A percentile compares a stretch with the other conserved stretches of the same genome.
Evolutionary conservation across 2,888 invertebrate genomes (phyloP).

Genomic region (Amphipoea lucens): DNA sequence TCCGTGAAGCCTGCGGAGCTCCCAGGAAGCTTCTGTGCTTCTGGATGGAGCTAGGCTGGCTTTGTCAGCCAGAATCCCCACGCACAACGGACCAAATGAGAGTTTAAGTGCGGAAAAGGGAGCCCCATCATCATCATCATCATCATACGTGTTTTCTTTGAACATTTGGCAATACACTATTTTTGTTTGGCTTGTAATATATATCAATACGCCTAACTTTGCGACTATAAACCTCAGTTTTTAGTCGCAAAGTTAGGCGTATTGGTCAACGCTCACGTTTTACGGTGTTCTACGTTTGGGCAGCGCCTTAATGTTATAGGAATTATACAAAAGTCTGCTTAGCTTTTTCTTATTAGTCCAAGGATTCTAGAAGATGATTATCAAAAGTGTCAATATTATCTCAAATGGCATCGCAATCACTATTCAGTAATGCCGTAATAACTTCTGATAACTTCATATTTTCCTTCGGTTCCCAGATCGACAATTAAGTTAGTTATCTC

Average conservation of each 20-base stretch:
- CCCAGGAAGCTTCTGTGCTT: too few relatives aligned
- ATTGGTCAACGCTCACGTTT: background rate
- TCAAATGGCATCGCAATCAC: background rate
- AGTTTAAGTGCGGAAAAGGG: too few relatives aligned
- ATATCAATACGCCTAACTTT: background rate
- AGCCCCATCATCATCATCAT: too few relatives aligned
- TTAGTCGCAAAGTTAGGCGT: too few relatives aligned
- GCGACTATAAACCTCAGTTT: background rate
- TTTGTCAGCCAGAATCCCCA: too few relatives aligned
- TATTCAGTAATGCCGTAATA: constrained; percentile 25
- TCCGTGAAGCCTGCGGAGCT: too few relatives aligned
- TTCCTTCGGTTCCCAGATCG: constrained; percentile 49
- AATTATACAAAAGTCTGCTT: background rate
- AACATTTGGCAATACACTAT: background rate
- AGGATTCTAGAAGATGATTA: background rate
- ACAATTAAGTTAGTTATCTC: constrained; percentile 47
- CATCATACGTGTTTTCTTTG: too few relatives aligned
- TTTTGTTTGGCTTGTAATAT: background rate
- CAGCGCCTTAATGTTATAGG: background rate
- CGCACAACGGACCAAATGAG: too few relatives aligned
- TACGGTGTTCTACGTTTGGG: background rate
- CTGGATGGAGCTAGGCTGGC: too few relatives aligned
- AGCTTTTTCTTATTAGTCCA: background rate
- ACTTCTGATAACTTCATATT: constrained; percentile 32
- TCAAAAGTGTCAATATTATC: background rate